These are phyloP conservation scores for Pristionchus pacificus DNA, from an alignment of 1,140 invertebrate species.

Conservation along the genomic window DNA sequence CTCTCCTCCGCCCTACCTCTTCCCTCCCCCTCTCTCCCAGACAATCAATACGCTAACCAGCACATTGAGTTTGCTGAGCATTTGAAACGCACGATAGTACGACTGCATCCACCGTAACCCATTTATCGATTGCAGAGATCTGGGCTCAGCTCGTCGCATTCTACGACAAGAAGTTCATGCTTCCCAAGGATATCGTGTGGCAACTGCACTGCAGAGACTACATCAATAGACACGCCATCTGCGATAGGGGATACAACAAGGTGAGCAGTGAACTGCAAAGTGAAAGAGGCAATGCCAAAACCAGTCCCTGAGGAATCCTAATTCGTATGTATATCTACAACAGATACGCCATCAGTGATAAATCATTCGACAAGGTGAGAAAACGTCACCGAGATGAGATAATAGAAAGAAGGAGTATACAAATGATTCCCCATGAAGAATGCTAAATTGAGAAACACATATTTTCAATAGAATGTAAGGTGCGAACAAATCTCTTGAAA, in stretches of 20 bases:
- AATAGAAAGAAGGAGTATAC: no score
- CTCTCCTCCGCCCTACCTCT: no score
- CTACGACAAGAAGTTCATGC: conserved; percentile 45
- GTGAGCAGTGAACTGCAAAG: conserved; percentile 20
- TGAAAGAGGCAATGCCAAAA: neutral
- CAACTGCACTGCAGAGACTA: conserved; percentile 56
- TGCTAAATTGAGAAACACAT: no score
- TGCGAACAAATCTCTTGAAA: no score
- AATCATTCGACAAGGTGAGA: neutral
- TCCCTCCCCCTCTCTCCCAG: no score
- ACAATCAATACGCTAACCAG: no score
- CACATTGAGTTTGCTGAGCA: no score
- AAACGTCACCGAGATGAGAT: neutral
- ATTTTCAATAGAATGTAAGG: no score
- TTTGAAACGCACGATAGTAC: no score
- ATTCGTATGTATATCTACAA: neutral
- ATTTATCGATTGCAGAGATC: conserved; percentile 40
- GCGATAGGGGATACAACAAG: conserved; percentile 48
- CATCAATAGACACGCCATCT: conserved; percentile 56
- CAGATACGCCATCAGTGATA: neutral
- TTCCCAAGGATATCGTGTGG: conserved; percentile 46
- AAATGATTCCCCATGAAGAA: no score
- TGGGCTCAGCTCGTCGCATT: conserved; percentile 42
- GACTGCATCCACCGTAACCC: neutral
- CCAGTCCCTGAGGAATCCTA: neutral